Percentiles rank a stretch among this genome's conserved stretches.
Conservation (phyloP, 2,797 vertebrate genomes). For the Sebastes vulpes region DNA sequence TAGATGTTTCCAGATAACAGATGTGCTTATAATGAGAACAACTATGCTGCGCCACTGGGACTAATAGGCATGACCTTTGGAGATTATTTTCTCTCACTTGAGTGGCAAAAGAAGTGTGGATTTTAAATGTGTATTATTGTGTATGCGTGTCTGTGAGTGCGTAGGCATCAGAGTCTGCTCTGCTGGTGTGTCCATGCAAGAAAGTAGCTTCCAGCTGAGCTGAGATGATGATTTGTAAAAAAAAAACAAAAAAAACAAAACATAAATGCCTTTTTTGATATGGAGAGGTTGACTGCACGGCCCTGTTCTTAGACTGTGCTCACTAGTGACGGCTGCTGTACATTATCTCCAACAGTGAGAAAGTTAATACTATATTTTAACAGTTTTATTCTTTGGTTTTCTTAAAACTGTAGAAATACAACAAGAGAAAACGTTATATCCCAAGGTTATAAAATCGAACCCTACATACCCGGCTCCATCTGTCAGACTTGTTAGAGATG, state of each 20-base stretch:
- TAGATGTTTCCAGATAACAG: not conserved
- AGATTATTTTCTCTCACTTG: constrained; percentile 11
- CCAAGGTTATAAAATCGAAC: not conserved
- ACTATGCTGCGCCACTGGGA: not conserved
- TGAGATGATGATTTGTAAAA: constrained; percentile 22
- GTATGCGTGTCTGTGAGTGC: not conserved
- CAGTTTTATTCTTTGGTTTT: not conserved
- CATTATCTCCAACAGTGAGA: not conserved
- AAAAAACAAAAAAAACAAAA: constrained; percentile 48
- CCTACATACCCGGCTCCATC: not conserved
- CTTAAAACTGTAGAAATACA: not conserved
- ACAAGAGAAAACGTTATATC: not conserved
- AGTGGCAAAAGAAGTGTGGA: not conserved
- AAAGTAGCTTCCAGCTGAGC: not conserved
- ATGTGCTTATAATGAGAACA: constrained; percentile 21
- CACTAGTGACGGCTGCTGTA: not conserved
- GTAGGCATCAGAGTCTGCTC: not conserved
- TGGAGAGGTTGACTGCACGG: not conserved
- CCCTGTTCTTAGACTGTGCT: not conserved
- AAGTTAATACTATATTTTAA: not conserved
- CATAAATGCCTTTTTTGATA: constrained; percentile 37
- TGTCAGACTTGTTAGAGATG: not conserved
- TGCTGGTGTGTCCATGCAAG: not conserved
- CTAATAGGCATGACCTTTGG: constrained; percentile 30
- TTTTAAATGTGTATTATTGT: not conserved